Evolutionary conservation across 2,113 vertebrate species (phyloP).

Genomic region (Pampusana beccarii): DNA sequence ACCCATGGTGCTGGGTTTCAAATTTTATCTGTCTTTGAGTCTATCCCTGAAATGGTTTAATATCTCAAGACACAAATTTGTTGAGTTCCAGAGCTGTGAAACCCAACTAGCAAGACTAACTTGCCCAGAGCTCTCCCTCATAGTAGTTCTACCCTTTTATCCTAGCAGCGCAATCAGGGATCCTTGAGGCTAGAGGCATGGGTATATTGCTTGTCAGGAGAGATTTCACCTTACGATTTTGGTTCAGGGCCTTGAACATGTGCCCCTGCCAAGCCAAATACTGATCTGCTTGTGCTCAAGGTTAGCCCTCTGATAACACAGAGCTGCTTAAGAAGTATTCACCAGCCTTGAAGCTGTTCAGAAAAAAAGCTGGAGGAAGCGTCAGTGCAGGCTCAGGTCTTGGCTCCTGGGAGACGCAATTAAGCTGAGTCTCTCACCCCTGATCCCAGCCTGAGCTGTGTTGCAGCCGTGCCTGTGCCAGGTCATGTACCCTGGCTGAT

Average conservation of each 20-base stretch:
- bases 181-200: neutral
- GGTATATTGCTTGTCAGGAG: neutral
- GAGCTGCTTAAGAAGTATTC: neutral
- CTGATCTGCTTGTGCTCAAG: neutral
- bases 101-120: neutral
- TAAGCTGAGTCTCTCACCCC: neutral
- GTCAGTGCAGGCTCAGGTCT: neutral
- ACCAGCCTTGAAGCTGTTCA: neutral
- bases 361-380: neutral
- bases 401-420: neutral
- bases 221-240: neutral
- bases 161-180: neutral
- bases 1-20: rapidly evolving
- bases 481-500: neutral
- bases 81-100: neutral
- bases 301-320: neutral
- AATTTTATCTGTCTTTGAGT: neutral
- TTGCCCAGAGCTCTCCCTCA: neutral
- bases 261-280: rapidly evolving
- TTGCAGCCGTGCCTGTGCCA: neutral
- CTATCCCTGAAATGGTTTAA: neutral
- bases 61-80: neutral
- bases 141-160: neutral
- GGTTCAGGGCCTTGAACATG: neutral
- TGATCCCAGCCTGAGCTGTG: neutral